Conservation (phyloP, 2,113 vertebrate genomes). For the Stictonetta naevosa region DNA sequence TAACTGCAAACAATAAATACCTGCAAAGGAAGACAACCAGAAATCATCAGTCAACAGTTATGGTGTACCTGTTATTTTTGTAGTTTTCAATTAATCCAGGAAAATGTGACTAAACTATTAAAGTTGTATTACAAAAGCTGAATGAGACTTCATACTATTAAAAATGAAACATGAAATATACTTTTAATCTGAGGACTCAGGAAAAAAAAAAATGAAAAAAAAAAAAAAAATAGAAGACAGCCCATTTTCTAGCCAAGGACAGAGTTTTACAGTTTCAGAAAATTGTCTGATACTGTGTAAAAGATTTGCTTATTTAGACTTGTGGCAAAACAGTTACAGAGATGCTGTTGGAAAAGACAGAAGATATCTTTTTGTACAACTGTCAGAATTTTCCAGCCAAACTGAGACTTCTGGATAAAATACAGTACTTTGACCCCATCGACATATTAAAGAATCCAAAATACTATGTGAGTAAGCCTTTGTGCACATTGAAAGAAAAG, state of each 20-base stretch:
- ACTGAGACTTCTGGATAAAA: constrained; percentile 23
- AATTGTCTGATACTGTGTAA: not conserved
- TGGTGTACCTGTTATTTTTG: not conserved
- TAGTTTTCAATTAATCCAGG: not conserved
- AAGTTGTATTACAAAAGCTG: not conserved
- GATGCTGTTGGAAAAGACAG: not conserved
- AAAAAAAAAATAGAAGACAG: not conserved
- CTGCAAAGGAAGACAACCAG: not conserved
- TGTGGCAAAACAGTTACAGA: constrained; percentile 19
- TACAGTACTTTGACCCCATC: constrained; percentile 5
- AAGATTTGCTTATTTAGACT: not conserved
- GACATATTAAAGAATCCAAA: constrained; percentile 16
- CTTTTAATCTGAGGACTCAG: not conserved
- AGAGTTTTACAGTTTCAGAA: not conserved
- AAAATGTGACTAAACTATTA: not conserved
- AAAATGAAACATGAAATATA: not conserved
- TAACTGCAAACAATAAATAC: not conserved
- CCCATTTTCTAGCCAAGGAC: not conserved
- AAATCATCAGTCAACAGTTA: not conserved
- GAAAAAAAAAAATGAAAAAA: not conserved
- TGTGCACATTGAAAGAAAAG: constrained; percentile 15
- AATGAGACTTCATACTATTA: not conserved
- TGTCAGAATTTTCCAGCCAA: constrained; percentile 40
- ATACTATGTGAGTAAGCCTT: not conserved
- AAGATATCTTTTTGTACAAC: constrained; percentile 5